These are phyloP conservation scores for Microcebus ravelobensis DNA, from an alignment of 2,113 vertebrate genomes.

Conservation along the genomic window DNA sequence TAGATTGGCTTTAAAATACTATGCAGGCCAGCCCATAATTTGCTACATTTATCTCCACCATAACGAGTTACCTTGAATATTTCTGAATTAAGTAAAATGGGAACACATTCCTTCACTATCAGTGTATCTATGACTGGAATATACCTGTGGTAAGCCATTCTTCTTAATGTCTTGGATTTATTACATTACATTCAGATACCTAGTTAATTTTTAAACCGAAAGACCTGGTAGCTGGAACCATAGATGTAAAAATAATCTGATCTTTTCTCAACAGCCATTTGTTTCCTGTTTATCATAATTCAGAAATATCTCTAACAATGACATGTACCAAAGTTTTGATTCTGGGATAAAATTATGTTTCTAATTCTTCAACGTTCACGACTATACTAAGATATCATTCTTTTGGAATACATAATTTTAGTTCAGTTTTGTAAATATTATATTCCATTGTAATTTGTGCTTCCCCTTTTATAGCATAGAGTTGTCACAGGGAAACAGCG, in stretches of 20 bases:
- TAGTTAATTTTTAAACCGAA: slow-evolving; percentile 3
- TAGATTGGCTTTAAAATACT: slow-evolving; percentile 20
- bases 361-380: neutral
- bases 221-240: neutral
- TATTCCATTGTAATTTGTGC: neutral
- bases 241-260: neutral
- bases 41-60: neutral
- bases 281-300: neutral
- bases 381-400: neutral
- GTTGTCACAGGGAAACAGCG: neutral
- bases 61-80: neutral
- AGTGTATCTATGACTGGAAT: neutral
- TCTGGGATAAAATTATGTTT: neutral
- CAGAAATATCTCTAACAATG: neutral
- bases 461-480: neutral
- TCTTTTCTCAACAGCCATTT: neutral
- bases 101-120: neutral
- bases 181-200: neutral
- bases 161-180: neutral
- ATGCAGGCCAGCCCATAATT: neutral
- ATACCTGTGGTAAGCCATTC: neutral
- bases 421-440: neutral
- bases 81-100: neutral
- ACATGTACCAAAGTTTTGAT: neutral
- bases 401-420: neutral